Evolutionary conservation across 2,113 vertebrate species (phyloP).

Genomic region (Sialia sialis): DNA sequence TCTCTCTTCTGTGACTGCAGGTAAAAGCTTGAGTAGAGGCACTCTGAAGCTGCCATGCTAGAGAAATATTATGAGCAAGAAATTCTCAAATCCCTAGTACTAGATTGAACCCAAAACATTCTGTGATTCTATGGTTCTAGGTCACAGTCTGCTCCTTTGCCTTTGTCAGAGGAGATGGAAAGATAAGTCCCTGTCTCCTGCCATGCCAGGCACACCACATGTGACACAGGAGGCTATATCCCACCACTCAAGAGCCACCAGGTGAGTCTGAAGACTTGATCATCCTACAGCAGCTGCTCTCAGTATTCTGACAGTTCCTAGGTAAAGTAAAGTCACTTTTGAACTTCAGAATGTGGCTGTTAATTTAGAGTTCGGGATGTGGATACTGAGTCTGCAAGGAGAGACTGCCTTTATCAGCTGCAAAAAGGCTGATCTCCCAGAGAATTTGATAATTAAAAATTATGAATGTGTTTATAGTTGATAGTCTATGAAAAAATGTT

Average conservation of each 20-base stretch:
- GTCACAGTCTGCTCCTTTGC: rapidly evolving
- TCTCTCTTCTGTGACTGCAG: background rate
- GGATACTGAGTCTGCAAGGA: background rate
- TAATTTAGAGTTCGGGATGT: background rate
- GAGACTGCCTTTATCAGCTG: background rate
- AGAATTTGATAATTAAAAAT: background rate
- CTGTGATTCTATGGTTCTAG: background rate
- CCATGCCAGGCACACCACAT: background rate
- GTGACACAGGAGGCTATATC: background rate
- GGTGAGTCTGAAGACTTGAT: background rate
- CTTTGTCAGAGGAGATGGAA: background rate
- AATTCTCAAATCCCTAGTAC: background rate
- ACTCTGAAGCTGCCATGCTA: background rate
- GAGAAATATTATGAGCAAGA: background rate
- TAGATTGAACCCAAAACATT: background rate
- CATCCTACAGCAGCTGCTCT: background rate
- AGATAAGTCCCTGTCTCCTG: background rate
- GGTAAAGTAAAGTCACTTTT: background rate
- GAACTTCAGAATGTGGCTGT: background rate
- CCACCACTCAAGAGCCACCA: background rate
- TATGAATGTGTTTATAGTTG: background rate
- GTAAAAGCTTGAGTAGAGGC: background rate
- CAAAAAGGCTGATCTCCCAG: background rate
- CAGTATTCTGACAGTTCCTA: background rate
- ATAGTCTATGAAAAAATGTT: background rate